These are phyloP conservation scores for Bombus difficillimus DNA, from an alignment of 1,140 invertebrate species.

Conservation along the genomic window DNA sequence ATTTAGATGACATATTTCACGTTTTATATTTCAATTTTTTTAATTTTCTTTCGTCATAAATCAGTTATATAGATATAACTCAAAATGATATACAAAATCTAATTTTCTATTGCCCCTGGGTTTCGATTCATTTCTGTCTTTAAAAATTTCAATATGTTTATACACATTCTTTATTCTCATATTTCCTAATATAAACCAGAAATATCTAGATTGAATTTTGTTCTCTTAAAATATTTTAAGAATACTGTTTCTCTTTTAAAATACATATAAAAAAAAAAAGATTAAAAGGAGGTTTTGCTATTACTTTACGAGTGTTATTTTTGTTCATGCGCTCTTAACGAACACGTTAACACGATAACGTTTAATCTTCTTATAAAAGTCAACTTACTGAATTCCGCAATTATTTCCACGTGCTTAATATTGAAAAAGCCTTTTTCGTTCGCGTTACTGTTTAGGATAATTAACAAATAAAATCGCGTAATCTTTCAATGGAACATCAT, in stretches of 20 bases:
- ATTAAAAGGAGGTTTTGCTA: too few relatives aligned
- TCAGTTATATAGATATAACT: neutral
- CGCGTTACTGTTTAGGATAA: slow-evolving; percentile 8
- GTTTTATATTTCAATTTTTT: neutral
- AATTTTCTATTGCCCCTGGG: neutral
- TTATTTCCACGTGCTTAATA: neutral
- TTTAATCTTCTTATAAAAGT: slow-evolving; percentile 22
- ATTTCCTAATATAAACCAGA: neutral
- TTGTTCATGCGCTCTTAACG: too few relatives aligned
- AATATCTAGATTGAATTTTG: too few relatives aligned
- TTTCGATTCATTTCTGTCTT: neutral
- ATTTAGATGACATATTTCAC: neutral
- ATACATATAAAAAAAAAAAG: too few relatives aligned
- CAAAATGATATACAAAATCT: neutral
- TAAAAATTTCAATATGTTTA: neutral
- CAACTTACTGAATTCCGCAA: neutral
- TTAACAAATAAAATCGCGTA: slow-evolving; percentile 8
- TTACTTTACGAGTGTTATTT: too few relatives aligned
- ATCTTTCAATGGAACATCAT: neutral
- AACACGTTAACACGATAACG: neutral
- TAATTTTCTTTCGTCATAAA: neutral
- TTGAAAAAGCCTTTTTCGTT: neutral
- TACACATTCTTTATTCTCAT: neutral
- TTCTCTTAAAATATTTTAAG: too few relatives aligned
- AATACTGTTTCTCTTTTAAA: neutral